Evolutionary conservation across 2,113 vertebrate species (phyloP), one percentile per base, ranked within the genome.

Genomic region (Nerophis ophidion): DNA sequence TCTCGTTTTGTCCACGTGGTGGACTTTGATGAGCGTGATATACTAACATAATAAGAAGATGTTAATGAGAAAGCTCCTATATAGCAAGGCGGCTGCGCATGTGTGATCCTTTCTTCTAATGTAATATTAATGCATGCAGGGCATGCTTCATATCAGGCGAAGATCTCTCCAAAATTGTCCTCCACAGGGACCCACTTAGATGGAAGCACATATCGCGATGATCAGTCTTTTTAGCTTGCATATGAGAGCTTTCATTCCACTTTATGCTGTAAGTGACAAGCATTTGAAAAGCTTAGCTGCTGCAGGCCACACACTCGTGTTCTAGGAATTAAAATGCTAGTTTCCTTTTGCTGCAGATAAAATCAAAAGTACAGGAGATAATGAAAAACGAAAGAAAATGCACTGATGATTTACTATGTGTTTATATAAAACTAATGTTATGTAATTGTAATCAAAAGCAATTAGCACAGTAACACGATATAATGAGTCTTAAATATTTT

Each of bases 51-150:
- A 80, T 81, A 82, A 81, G 82, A 74, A 83, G 76, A 80, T 77
- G 82, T 83, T 79, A 83, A 76, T 79, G 79, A 84, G 82, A 82
- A 26, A 80, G 65, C 72, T 71, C 65, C 10, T 81, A 57, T 80
- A 87, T 76, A 81, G 80, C 75, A 84, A 42, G 74, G 81, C 48
- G 70, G 68, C 60, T 71, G 72, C 26, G 26, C 26, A 26, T 83
- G 79, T 84, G 79, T 81, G 83, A 83, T 86, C 71, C 79, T 70
- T 71, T 58, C 17, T 56, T 81, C 75, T 87, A 85, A 88, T 89
- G 81, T 80, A 88, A 87, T 89, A 90, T 88, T 89, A 88, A 90
- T 90, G 86, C 77, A 74, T 81, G 75, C 80, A 74, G 84, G 71
- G 79, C 81, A 81, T 76, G 72, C 83, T 87, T 85, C 83, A 86